Evolutionary conservation across 2,888 invertebrate species (phyloP).

Genomic region (Cryptosula pallasiana): DNA sequence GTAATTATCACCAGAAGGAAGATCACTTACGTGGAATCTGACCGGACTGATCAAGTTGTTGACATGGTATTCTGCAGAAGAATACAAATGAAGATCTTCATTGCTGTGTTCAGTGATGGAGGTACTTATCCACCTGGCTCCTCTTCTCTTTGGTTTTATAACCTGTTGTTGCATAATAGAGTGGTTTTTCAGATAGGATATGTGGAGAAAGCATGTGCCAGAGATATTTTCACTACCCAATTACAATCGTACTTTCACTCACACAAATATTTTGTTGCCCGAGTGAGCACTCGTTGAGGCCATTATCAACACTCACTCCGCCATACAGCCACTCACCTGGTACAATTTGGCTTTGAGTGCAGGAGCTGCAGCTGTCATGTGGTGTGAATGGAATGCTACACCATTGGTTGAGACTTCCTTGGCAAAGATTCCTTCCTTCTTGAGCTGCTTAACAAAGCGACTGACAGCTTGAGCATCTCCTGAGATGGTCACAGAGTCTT

Average conservation of each 20-base stretch:
- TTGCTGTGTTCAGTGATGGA: constrained; percentile 83
- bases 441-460: constrained; percentile 45
- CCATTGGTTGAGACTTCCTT: constrained; percentile 50
- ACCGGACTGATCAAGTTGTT: constrained; percentile 92
- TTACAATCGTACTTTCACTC: too few species aligned
- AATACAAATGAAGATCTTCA: constrained; percentile 69
- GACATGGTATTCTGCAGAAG: constrained; percentile 89
- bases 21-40: constrained; percentile 71
- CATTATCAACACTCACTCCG: too few species aligned
- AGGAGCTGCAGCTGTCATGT: constrained; percentile 49
- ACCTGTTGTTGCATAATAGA: too few species aligned
- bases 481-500: constrained; percentile 88
- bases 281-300: too few species aligned
- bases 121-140: constrained; percentile 82
- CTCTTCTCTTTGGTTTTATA: constrained; percentile 74
- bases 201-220: too few species aligned
- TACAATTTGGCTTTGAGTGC: constrained; percentile 41
- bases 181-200: too few species aligned
- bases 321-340: too few species aligned
- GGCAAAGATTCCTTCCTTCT: constrained; percentile 47
- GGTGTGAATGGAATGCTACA: constrained; percentile 53
- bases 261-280: too few species aligned
- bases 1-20: too few species aligned
- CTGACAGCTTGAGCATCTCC: constrained; percentile 64
- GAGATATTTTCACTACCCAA: too few species aligned